Evolutionary conservation across 2,797 vertebrate species (phyloP), one percentile per base, ranked within the genome.

Genomic region (Chelon labrosus): DNA sequence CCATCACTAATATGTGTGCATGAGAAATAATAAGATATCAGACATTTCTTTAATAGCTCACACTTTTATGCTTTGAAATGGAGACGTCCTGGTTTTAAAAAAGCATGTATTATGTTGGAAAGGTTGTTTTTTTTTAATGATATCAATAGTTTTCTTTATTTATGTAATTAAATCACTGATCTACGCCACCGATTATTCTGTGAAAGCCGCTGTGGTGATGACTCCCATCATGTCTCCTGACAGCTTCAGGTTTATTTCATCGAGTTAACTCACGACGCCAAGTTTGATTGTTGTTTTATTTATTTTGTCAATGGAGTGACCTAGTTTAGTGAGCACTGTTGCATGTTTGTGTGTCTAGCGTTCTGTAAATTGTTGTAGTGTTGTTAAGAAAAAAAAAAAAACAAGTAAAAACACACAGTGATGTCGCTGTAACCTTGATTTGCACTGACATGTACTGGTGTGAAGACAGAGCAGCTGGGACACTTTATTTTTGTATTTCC

Each of bases 401-500:
- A 25, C 13, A 11, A 51, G 51, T 20, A 16, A 12, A 16, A 53
- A 56, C 20, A 49, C 19, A 17, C 51, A 8, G 44, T 64, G 47
- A 65, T 77, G 70, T 63, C 41, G 61, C 50, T 63, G 50, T 58
- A 39, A 25, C 59, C 39, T 66, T 41, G 51, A 71, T 65, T 73
- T 79, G 13, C 54, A 60, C 8, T 78, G 35, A 78, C 60, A 66
- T 55, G 13, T 46, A 9, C 31, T 42, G 47, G 25, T 74, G 65
- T 31, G 31, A 62, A 70, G 68, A 37, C 69, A 75, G 85, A 55
- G 50, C 52, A 77, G 64, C 67, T 55, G 70, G 82, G 38, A 76
- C 66, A 77, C 44, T 83, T 85, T 80, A 83, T 88, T 85, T 89
- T 89, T 85, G 66, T 83, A 79, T 79, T 83, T 88, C 66, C 55